Evolutionary conservation across 2,113 vertebrate species (phyloP), one percentile per base, ranked within the genome.

Genomic region (Brachypodius melanocephalos): DNA sequence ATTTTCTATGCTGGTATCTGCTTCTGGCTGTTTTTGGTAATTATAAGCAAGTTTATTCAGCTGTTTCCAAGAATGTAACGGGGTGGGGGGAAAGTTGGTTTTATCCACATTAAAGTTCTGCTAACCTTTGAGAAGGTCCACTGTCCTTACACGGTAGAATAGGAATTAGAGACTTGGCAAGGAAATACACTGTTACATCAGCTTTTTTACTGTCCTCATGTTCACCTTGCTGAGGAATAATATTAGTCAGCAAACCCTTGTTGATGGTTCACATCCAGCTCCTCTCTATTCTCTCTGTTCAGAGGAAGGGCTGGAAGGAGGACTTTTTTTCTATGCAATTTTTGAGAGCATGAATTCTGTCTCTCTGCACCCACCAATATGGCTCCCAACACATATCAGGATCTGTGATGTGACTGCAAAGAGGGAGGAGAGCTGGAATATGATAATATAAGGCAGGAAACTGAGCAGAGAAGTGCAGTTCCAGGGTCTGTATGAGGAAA

Each of bases 41-140:
- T 74, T 79, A 84, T 32, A 71, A 59, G 5, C 25, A 85, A 62
- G 25, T 82, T 90, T 91, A 89, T 90, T 79, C 62, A 79, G 14
- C 26, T 88, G 54, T 65, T 95, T 79, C 45, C 45, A 76, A 90
- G 32, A 91, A 62, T 38, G 9, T 76, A 82, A 65, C 11, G 15
- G 2, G 7, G 4, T 1, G 4, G 3, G 1, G 2, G 9, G 9
- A 36, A 21, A 1, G 2, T 52, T 76, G 31, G 0, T 24, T 91
- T 71, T 63, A 58, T 67, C 38, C 21, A 9, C 49, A 62, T 43
- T 66, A 86, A 90, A 93, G 61, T 5, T 92, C 18, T 2, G 3
- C 8, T 86, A 92, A 73, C 28, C 10, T 96, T 94, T 92, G 21
- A 67, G 75, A 80, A 69, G 38, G 69, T 43, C 24, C 67, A 62